Conservation (phyloP, 2,797 vertebrate species). For the Poecilia velifera region DNA sequence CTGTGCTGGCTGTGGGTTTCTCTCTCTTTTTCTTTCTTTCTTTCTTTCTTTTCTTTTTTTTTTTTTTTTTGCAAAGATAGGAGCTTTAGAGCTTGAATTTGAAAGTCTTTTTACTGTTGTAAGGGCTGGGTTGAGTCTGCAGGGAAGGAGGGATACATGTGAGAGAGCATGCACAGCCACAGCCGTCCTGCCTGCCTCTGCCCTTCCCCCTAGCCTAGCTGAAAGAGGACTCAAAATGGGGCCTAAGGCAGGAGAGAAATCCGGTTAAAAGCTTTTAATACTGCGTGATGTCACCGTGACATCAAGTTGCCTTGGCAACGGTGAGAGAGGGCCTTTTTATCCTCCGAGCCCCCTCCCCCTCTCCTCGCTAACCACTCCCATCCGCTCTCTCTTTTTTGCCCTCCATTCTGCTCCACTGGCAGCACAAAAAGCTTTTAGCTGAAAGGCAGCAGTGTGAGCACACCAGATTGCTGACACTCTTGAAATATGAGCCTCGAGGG, state of each 20-base stretch:
- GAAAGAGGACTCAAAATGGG: slow-evolving; percentile 97
- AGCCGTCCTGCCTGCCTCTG: slow-evolving; percentile 59
- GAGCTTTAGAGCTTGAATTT: slow-evolving; percentile 61
- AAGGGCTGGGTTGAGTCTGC: slow-evolving; percentile 56
- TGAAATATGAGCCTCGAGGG: slow-evolving; percentile 86
- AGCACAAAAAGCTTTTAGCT: slow-evolving; percentile 99
- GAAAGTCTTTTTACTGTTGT: slow-evolving; percentile 72
- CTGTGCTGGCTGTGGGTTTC: slow-evolving; percentile 27
- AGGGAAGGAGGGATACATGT: slow-evolving; percentile 62
- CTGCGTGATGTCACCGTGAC: slow-evolving; percentile 96
- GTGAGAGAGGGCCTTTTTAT: slow-evolving; percentile 85
- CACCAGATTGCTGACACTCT: slow-evolving; percentile 88
- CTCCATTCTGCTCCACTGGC: slow-evolving; percentile 76
- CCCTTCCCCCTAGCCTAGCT: slow-evolving; percentile 81
- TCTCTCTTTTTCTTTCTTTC: too few relatives aligned
- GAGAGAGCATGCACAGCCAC: slow-evolving; percentile 49
- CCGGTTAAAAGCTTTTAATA: slow-evolving; percentile 99
- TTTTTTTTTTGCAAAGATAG: slow-evolving; percentile 42
- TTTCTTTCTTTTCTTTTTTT: not conserved
- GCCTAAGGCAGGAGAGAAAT: slow-evolving; percentile 98
- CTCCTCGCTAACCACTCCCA: slow-evolving; percentile 66
- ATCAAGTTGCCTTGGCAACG: slow-evolving; percentile 99
- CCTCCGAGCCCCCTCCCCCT: slow-evolving; percentile 69
- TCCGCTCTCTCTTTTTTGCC: slow-evolving; percentile 46
- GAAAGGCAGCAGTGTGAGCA: slow-evolving; percentile 91